Evolutionary conservation across 2,113 vertebrate genomes (phyloP).

Genomic region (Rhabdornis inornatus): DNA sequence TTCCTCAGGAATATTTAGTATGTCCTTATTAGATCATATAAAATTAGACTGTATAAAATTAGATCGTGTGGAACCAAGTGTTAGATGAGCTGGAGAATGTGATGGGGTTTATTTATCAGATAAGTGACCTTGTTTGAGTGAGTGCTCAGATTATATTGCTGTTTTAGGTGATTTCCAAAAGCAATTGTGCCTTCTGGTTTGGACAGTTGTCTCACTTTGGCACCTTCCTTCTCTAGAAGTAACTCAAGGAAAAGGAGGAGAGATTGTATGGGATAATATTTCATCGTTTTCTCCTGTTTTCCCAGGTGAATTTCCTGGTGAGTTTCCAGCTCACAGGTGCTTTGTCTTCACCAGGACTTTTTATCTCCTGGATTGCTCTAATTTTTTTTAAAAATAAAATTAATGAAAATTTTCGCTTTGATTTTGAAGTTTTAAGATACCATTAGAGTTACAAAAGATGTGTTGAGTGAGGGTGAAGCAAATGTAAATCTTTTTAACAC

Average conservation of each 20-base stretch:
- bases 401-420: neutral
- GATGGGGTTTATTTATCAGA: neutral
- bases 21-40: neutral
- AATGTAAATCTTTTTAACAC: neutral
- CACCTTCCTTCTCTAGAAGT: neutral
- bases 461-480: neutral
- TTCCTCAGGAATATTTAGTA: neutral
- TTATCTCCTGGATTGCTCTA: neutral
- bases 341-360: neutral
- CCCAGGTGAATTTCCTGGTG: neutral
- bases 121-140: neutral
- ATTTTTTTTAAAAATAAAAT: neutral
- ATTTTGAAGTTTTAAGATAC: neutral
- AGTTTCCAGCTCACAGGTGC: neutral
- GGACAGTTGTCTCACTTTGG: neutral
- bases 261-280: neutral
- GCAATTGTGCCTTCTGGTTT: neutral
- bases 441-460: neutral
- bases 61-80: neutral
- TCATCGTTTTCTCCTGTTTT: neutral
- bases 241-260: neutral
- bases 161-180: neutral
- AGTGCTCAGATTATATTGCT: neutral
- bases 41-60: neutral
- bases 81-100: neutral